These are phyloP conservation scores for Nymphalis c-album DNA, from an alignment of 2,888 invertebrate genomes.

Conservation along the genomic window DNA sequence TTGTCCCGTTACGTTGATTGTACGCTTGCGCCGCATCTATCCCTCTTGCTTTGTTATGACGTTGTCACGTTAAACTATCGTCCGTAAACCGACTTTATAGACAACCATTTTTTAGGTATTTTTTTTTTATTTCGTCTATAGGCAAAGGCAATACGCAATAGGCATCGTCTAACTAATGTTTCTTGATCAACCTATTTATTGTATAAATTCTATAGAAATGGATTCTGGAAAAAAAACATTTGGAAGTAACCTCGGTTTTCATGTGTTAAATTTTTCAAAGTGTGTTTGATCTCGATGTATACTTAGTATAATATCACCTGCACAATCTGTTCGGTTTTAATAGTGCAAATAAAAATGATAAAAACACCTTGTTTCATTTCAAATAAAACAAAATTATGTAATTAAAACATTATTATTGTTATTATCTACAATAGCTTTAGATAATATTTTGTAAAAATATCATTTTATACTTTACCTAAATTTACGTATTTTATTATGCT, in stretches of 20 bases:
- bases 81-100: no score
- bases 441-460: slow-evolving; percentile 42
- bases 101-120: no score
- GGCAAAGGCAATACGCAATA: no score
- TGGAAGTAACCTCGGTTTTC: slow-evolving; percentile 37
- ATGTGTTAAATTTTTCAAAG: slow-evolving; percentile 45
- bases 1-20: no score
- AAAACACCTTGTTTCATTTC: slow-evolving; percentile 3
- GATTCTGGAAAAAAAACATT: not conserved
- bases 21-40: no score
- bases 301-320: not conserved
- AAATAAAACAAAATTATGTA: slow-evolving; percentile 38
- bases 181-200: no score
- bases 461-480: slow-evolving; percentile 22
- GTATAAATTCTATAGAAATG: not conserved
- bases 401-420: slow-evolving; percentile 37
- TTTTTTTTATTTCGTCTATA: no score
- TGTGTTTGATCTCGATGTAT: slow-evolving; percentile 8
- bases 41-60: no score
- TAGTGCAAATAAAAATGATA: not conserved
- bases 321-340: slow-evolving; percentile 1
- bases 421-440: slow-evolving; percentile 58
- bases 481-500: slow-evolving; percentile 35
- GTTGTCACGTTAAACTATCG: no score
- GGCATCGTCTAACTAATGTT: no score